Evolutionary conservation across 2,113 vertebrate species (phyloP).

Genomic region (Lepidothrix coronata): DNA sequence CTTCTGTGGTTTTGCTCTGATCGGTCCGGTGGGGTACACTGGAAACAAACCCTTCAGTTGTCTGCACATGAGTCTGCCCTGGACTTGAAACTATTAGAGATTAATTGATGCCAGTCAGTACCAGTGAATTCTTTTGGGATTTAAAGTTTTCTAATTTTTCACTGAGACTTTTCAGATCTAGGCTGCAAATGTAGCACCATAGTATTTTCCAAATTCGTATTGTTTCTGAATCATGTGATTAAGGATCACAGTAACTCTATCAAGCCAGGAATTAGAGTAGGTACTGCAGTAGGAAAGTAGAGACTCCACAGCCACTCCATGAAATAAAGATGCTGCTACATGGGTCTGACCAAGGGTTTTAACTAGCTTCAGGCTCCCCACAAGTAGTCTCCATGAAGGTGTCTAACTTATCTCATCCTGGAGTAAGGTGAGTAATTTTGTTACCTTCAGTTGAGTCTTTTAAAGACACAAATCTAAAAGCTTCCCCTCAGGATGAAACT

Average conservation of each 20-base stretch:
- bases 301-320: not conserved
- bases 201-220: not conserved
- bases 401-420: not conserved
- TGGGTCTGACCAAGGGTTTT: not conserved
- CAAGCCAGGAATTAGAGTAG: fast-evolving
- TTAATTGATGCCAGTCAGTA: not conserved
- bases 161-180: not conserved
- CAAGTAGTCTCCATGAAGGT: fast-evolving
- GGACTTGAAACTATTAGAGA: not conserved
- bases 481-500: not conserved
- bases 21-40: too few relatives aligned
- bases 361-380: fast-evolving
- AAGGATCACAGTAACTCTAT: not conserved
- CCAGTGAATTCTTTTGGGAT: not conserved
- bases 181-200: not conserved
- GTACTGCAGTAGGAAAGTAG: fast-evolving
- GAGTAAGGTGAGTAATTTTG: not conserved
- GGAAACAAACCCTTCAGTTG: not conserved
- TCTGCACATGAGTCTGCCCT: fast-evolving
- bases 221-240: not conserved
- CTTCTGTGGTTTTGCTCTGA: not conserved
- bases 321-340: not conserved
- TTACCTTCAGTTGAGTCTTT: not conserved
- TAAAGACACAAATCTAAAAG: not conserved
- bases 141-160: not conserved